Conservation (phyloP, 2,888 invertebrate genomes). For the Petrophora chlorosata region DNA sequence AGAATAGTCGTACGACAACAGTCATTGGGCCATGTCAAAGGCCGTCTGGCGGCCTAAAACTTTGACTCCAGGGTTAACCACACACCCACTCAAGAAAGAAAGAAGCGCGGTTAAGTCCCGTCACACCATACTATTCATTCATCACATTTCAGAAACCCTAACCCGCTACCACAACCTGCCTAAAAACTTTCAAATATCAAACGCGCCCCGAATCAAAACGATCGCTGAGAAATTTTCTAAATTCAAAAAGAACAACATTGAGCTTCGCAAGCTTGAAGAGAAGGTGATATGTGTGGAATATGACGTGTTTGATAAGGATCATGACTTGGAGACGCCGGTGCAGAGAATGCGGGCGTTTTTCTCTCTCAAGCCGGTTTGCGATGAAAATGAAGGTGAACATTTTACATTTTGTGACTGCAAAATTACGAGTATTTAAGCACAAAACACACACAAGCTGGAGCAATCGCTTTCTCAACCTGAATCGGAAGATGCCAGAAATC, state of each 20-base stretch:
- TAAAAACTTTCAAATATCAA: constrained; percentile 54
- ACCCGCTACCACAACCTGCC: constrained; percentile 21
- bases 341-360: constrained; percentile 70
- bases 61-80: no score
- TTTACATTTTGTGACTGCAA: no score
- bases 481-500: no score
- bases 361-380: constrained; percentile 50
- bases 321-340: constrained; percentile 36
- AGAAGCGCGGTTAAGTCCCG: no score
- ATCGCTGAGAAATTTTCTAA: constrained; percentile 67
- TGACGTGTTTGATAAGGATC: constrained; percentile 52
- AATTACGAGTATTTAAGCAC: no score
- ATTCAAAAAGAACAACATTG: constrained; percentile 60
- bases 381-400: constrained; percentile 29
- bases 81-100: no score
- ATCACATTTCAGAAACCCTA: constrained; percentile 21
- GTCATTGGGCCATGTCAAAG: no score
- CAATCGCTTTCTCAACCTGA: no score
- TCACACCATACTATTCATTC: background rate
- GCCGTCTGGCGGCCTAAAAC: no score
- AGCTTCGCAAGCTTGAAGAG: constrained; percentile 65
- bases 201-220: constrained; percentile 61
- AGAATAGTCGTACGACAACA: no score
- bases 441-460: no score
- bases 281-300: constrained; percentile 71